These are phyloP conservation scores for Bathynomus jamesi DNA, from an alignment of 1,140 invertebrate species.

Conservation along the genomic window DNA sequence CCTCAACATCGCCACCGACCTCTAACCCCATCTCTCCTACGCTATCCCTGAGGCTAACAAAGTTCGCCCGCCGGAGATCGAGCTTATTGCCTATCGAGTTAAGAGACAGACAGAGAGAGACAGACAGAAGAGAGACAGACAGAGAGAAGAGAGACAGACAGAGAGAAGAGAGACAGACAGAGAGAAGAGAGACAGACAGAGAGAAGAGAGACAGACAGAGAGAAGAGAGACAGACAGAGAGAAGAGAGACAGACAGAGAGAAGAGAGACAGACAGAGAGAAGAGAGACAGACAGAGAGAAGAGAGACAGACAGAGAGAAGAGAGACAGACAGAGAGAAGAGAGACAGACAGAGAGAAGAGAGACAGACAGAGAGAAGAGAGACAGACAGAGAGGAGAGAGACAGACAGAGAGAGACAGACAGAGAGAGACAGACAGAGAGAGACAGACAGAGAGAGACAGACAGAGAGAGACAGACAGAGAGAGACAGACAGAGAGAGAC, in stretches of 20 bases:
- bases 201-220: too few relatives aligned
- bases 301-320: neutral
- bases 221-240: constrained; percentile 10
- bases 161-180: too few relatives aligned
- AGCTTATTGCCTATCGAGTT: too few relatives aligned
- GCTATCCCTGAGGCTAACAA: too few relatives aligned
- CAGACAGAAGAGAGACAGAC: too few relatives aligned
- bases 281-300: constrained; percentile 2
- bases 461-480: constrained; percentile 2
- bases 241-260: constrained; percentile 7
- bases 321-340: neutral
- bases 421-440: neutral
- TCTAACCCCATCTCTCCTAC: too few relatives aligned
- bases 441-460: neutral
- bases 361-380: neutral
- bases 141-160: too few relatives aligned
- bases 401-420: neutral
- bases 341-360: neutral
- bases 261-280: constrained; percentile 5
- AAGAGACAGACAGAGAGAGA: too few relatives aligned
- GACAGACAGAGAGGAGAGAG: neutral
- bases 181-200: too few relatives aligned
- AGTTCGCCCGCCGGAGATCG: too few relatives aligned
- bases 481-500: constrained; percentile 18
- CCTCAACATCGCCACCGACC: too few relatives aligned